Evolutionary conservation across 2,888 invertebrate genomes (phyloP).

Genomic region (Drosophila acutilabella): DNA sequence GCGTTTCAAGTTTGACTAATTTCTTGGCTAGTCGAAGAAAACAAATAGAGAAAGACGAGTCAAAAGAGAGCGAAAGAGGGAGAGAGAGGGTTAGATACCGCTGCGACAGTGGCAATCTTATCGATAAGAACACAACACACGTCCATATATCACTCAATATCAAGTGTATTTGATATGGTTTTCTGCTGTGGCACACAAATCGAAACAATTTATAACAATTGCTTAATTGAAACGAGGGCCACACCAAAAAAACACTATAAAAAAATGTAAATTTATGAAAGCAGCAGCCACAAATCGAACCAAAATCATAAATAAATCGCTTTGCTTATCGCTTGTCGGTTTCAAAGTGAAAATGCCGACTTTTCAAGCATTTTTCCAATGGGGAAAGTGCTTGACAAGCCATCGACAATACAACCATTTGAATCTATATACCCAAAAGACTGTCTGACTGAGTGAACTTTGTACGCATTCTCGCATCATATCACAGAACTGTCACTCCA

Average conservation of each 20-base stretch:
- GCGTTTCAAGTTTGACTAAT: slow-evolving; percentile 65
- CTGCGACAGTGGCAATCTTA: slow-evolving; percentile 58
- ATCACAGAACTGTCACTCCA: slow-evolving; percentile 42
- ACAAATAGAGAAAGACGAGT: neutral
- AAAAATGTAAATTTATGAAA: slow-evolving; percentile 76
- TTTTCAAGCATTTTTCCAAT: slow-evolving; percentile 38
- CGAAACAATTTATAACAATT: slow-evolving; percentile 74
- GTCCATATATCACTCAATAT: slow-evolving; percentile 70
- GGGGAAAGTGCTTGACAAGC: slow-evolving; percentile 50
- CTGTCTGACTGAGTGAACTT: slow-evolving; percentile 26
- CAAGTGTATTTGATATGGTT: slow-evolving; percentile 55
- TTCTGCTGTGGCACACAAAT: slow-evolving; percentile 28
- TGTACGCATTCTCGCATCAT: slow-evolving; percentile 36
- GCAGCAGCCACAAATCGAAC: slow-evolving; percentile 61
- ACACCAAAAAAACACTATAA: slow-evolving; percentile 20
- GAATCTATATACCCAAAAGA: slow-evolving; percentile 32
- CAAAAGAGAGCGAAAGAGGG: neutral
- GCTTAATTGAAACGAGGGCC: slow-evolving; percentile 72
- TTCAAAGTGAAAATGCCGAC: slow-evolving; percentile 72
- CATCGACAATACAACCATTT: slow-evolving; percentile 12
- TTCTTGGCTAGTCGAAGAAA: slow-evolving; percentile 28
- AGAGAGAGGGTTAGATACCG: neutral
- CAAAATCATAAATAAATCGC: slow-evolving; percentile 77
- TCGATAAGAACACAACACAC: slow-evolving; percentile 43
- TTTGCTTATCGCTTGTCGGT: slow-evolving; percentile 62